These are phyloP conservation scores for Dicrurus megarhynchus DNA, from an alignment of 2,113 vertebrate species.

Conservation along the genomic window DNA sequence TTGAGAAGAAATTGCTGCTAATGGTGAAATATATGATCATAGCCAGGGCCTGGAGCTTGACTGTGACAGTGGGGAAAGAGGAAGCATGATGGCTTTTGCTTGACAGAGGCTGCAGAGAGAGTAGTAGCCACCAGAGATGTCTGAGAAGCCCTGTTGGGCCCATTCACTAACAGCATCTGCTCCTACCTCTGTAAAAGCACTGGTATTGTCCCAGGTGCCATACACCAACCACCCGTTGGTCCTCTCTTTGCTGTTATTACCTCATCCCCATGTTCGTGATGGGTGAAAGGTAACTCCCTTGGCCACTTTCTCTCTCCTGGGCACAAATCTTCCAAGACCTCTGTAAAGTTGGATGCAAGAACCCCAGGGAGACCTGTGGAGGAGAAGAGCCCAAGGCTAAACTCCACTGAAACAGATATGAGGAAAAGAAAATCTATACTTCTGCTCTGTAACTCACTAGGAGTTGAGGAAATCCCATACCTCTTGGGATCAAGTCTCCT, in stretches of 20 bases:
- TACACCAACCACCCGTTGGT: not conserved
- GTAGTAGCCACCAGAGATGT: not conserved
- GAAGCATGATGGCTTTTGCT: not conserved
- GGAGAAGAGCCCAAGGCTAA: not conserved
- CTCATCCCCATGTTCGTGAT: not conserved
- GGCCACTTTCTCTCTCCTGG: not conserved
- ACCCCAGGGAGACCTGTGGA: not conserved
- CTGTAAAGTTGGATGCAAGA: not conserved
- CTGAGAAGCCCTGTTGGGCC: not conserved
- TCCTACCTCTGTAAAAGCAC: not conserved
- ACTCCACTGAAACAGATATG: rapidly evolving
- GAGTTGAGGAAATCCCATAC: not conserved
- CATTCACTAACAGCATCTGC: not conserved
- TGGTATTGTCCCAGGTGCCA: not conserved
- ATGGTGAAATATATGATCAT: not conserved
- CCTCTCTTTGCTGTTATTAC: not conserved
- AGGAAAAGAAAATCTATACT: not conserved
- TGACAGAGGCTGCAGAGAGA: not conserved
- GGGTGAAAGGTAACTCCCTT: not conserved
- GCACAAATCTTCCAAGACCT: not conserved
- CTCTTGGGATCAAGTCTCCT: not conserved
- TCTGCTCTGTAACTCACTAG: not conserved
- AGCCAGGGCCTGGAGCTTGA: not conserved
- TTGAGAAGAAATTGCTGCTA: not conserved
- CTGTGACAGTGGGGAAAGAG: not conserved